Base-by-base conservation (phyloP, 1,140 invertebrate genomes). In the Berghia stephanieae region DNA sequence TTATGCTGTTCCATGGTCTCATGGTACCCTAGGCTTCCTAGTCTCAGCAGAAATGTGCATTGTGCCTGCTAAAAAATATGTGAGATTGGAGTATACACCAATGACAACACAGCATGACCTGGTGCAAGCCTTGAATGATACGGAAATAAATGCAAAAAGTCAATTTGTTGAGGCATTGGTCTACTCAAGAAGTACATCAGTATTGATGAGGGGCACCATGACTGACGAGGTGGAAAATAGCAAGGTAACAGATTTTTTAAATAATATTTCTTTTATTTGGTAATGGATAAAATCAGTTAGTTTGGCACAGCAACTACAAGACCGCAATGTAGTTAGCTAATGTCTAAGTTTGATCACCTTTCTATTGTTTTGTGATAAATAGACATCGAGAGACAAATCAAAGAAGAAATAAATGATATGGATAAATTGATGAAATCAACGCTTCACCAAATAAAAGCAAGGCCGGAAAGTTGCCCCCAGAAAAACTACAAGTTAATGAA, bases 1-100 rank as follows among this genome's bases (percentile, higher is more conserved):
- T 86, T 93, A 94, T 86, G 90, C 93, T 3, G 90, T 95, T 4
- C 95, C 95, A 0, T 95, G 94, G 95, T 95, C 94, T 0, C 94
- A 96, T 88, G 95, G 95, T 13, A 96, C 94, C 5, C 88, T 96
- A 10, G 94, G 95, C n/a, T 94, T 96, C 84, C 88, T 96, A 6
- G 94, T 94, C 0, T 92, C 94, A 1, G 94, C 93, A 1, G 93
- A 94, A 83, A 92, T 96, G 31, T 90, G 92, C 86, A 92, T 96
- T 55, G 91, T 95, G 75, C 94, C 94, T 13, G 93, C 93, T 21
- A 90, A 91, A 75, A 90, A 90, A 82, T 92, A 88, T 83, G 85
- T 91, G 1, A 81, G 84, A 80, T 84, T 96, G 21, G 91, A 93
- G 52, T 96, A 96, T 87, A 87, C 91, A 16, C 93, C 94, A 0